Evolutionary conservation across 2,888 invertebrate species (phyloP), one percentile per base, ranked within the genome.

Genomic region (Cepaea hortensis): DNA sequence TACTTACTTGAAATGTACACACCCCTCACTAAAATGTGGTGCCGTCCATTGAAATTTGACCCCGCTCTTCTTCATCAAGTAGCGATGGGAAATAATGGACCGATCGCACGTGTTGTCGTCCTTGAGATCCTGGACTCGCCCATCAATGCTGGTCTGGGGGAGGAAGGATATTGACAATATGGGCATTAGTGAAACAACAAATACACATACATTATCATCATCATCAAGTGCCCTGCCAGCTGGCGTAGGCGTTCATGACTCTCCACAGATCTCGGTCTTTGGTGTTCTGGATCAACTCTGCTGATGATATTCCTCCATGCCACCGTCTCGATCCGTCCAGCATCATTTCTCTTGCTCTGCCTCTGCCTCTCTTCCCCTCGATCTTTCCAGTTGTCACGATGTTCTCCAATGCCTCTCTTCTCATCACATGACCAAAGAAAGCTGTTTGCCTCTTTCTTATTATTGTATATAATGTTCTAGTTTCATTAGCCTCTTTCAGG

Each of bases 31-130:
- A 3, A 95, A 94, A 0, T 96, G 94, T 0, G 98, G 98, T 0
- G 98, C 98, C 87, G 96, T 96, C 98, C 98, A 98, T 93, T 96
- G 95, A 20, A 97, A 96, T 94, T 96, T 96, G 83, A 97, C 95
- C 93, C 97, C 97, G 0, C 97, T 96, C 95, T 98, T 98, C 0
- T 96, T 96, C 75, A 91, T 96, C 75, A 96, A 95, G 87, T 97
- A 97, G 0, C 97, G 96, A 90, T 98, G 97, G 55, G 96, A 96
- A 0, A 98, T 96, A 20, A 97, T 96, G 35, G 90, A 89, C 90
- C 98, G 97, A 3, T 96, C 96, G 94, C 98, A 98, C 35, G 86
- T 89, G 68, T 87, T 85, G 75, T 89, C 89, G 13, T 89, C 88
- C n/a, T 87, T 85, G 11, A 90, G 90, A 35, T 89, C 88, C 84